Base-by-base conservation (phyloP, 2,888 invertebrate species). In the Yponomeuta plumbellus region DNA sequence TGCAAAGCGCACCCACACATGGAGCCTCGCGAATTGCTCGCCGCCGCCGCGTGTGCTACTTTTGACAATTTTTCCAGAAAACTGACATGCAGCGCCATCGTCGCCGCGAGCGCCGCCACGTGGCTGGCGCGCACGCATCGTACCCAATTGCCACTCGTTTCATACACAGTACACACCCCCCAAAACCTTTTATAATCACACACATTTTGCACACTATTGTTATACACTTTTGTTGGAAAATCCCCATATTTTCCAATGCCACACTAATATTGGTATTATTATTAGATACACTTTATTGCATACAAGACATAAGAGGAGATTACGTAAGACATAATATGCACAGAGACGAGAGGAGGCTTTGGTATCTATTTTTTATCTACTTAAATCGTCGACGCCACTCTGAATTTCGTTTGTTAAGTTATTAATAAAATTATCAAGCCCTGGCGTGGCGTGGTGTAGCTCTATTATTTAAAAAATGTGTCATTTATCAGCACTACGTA, bases 21-120 rank as follows among this genome's bases (percentile, higher is more conserved):
- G 76, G 75, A 75, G 78, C 77, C 79, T 83, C 78, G 85, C 84
- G 82, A 85, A 84, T 84, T 80, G 81, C 80, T 80, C 80, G 78
- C 72, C 72, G 75, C 76, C 74, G 75, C 75, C 79, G 80, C 81
- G 80, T 84, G 86, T 84, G 85, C 88, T 85, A 89, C 86, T 88
- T 88, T 89, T 90, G 90, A 83, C 86, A 88, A 81, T 88, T 88
- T 91, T 90, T 91, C 88, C 90, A 89, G 88, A 88, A 89, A 88
- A 86, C 79, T 86, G 86, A 83, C 88, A 86, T 88, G 86, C 84
- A 85, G 76, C 80, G 84, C 81, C 79, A 82, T 80, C 81, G 84
- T n/a, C n/a, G 59, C 65, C 17, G 26, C 65, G 56, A 59, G 59
- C 22, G 11, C 44, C 44, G 63, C 63, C 63, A 64, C 63, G 64